Base-by-base conservation (phyloP, 2,888 invertebrate species). In the Congeria kusceri region DNA sequence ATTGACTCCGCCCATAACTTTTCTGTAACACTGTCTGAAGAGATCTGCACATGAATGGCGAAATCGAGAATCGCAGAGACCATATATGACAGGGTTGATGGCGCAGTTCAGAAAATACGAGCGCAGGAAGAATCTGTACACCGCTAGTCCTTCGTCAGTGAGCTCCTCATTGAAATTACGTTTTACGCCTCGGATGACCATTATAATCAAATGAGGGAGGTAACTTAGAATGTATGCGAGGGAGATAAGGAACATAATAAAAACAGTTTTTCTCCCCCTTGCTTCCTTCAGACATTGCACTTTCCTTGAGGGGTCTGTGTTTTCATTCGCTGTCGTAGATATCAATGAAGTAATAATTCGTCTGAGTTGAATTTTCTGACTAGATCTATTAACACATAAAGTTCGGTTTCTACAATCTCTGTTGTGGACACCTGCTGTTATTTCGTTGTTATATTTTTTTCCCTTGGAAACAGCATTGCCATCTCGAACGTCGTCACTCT, bases 51-150 rank as follows among this genome's bases (percentile, higher is more conserved):
- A 79, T 3, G 77, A 79, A 0, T 61, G 57, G 28, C 81, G 75
- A 44, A 87, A 86, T 44, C 78, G 67, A 1, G 70, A 57, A 56
- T 83, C 86, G 68, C 82, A 85, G 59, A 88, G 80, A 44, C 84
- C 80, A 81, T 89, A 89, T 53, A 89, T 86, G 27, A 88, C 66
- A 0, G 88, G 87, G 61, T 88, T 89, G 9, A 86, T 73, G 0
- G 87, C 84, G 63, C 87, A 84, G 63, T 86, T 86, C 27, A 87
- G 20, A 49, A 86, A 87, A 53, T 86, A 87, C 0, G 84, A 86
- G 0, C 87, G 61, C 57, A 86, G 66, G 39, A 85, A 85, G 61
- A 87, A 82, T n/a, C 77, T 81, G 39, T 86, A 86, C 11, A 75
- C 83, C 1, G 77, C 80, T 23, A 58, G 73, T 27, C 44, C 77